phyloP scores from a whole-genome alignment of 1,140 invertebrate species.

The Sinella curviseta region DNA sequence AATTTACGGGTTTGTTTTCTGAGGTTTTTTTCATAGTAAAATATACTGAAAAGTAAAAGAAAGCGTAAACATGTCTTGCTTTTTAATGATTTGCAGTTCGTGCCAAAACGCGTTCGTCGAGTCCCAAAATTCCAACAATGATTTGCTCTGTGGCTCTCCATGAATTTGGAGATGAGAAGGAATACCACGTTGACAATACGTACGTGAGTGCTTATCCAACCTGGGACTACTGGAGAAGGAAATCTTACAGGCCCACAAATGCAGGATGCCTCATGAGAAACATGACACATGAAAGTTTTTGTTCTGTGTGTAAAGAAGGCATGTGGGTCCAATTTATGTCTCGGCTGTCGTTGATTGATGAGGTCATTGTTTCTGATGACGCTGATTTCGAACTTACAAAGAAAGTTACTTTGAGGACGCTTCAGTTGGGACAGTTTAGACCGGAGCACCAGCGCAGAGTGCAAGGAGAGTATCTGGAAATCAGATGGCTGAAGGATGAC shows the following conservation, averaged over 20 bases:
- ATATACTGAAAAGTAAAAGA: neutral
- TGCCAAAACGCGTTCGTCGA: neutral
- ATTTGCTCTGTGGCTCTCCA: constrained; percentile 16
- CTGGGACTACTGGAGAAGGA: neutral
- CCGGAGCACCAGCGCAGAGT: neutral
- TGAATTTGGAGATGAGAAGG: constrained; percentile 12
- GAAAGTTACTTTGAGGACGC: neutral
- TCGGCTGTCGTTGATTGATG: neutral
- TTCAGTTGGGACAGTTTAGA: constrained; percentile 15
- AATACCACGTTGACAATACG: neutral
- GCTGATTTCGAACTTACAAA: neutral
- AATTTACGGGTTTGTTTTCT: neutral
- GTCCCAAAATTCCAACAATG: constrained; percentile 4
- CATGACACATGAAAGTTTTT: constrained; percentile 1
- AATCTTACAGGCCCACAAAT: constrained; percentile 14
- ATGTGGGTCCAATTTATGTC: constrained; percentile 24
- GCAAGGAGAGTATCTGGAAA: neutral
- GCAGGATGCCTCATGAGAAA: constrained; percentile 27
- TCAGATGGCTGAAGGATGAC: neutral
- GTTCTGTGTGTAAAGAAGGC: constrained; percentile 15
- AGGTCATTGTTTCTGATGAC: neutral
- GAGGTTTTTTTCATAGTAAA: too few species aligned
- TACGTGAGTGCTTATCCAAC: constrained; percentile 12
- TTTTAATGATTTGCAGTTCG: neutral
- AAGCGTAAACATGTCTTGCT: neutral